These are phyloP conservation scores for Cylloceria caligata DNA, from an alignment of 2,888 invertebrate species.

Conservation along the genomic window DNA sequence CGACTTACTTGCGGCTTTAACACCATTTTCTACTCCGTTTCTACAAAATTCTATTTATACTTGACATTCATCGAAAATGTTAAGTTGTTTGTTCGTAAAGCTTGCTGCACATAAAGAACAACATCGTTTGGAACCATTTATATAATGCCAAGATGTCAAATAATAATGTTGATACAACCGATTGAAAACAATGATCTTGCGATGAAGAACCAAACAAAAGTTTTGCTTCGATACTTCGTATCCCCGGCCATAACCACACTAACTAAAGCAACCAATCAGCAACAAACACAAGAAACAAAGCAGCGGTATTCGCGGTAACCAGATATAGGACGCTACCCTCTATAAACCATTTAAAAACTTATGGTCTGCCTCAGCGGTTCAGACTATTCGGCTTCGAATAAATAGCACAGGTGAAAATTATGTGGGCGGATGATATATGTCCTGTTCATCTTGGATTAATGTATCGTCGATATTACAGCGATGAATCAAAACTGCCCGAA, in stretches of 20 bases:
- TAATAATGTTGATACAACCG: neutral
- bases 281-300: neutral
- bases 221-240: conserved; percentile 50
- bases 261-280: conserved; percentile 57
- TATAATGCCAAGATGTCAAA: neutral
- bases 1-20: too few species aligned
- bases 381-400: conserved; percentile 60
- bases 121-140: neutral
- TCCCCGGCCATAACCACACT: conserved; percentile 26
- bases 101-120: neutral
- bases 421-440: conserved; percentile 78
- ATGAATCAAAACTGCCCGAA: conserved; percentile 80
- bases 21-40: too few species aligned
- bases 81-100: too few species aligned
- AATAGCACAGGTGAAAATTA: conserved; percentile 76
- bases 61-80: too few species aligned
- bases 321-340: too few species aligned
- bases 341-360: too few species aligned
- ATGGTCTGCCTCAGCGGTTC: neutral
- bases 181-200: conserved; percentile 2
- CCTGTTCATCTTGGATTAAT: conserved; percentile 80
- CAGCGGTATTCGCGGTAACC: neutral
- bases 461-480: conserved; percentile 81
- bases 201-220: conserved; percentile 17
- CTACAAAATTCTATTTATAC: too few species aligned